Percentiles rank a stretch among this genome's conserved stretches.
phyloP scores from a whole-genome alignment of 2,113 vertebrate species.

The Eretmochelys imbricata region DNA sequence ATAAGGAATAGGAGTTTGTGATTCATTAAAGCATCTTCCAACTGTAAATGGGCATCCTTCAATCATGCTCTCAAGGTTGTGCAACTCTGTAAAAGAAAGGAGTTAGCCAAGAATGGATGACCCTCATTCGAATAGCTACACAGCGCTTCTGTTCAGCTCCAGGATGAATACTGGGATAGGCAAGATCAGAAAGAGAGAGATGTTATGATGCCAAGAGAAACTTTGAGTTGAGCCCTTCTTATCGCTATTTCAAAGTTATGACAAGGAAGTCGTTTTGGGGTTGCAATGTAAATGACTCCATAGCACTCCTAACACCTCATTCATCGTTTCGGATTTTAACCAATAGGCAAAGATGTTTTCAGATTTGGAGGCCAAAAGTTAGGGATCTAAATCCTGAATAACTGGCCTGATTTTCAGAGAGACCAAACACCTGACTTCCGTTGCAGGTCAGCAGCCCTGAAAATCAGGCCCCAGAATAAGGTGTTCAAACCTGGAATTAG shows the following conservation, averaged over 20 bases:
- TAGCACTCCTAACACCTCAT: background rate
- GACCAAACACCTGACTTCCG: background rate
- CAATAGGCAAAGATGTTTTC: background rate
- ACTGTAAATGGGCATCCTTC: conserved; percentile 37
- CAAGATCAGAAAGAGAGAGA: background rate
- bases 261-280: background rate
- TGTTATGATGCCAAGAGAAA: background rate
- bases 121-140: background rate
- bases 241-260: background rate
- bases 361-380: too few relatives aligned
- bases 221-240: background rate
- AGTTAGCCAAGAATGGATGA: conserved; percentile 12
- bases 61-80: conserved; percentile 23
- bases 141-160: background rate
- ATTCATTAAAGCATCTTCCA: conserved; percentile 37
- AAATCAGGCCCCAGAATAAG: too few relatives aligned
- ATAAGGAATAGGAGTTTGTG: conserved; percentile 26
- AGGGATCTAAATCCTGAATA: background rate
- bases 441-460: background rate
- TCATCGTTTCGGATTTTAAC: background rate
- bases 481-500: background rate
- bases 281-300: background rate
- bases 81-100: background rate
- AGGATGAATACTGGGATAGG: background rate
- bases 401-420: background rate